Percentiles rank a stretch among this genome's conserved stretches.
phyloP scores from a whole-genome alignment of 2,113 vertebrate species.

The Ageneiosus marmoratus region DNA sequence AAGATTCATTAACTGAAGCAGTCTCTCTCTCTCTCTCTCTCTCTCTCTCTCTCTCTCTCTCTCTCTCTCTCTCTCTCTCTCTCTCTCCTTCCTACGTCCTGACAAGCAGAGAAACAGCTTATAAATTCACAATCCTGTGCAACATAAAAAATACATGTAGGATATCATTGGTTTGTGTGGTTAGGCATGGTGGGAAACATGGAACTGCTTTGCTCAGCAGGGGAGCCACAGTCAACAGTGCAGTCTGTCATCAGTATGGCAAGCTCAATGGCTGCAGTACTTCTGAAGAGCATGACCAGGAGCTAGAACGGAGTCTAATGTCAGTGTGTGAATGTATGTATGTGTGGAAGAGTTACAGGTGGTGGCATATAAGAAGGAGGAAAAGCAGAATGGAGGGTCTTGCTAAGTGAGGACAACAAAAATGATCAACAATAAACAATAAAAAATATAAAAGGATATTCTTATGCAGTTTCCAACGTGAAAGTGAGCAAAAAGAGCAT shows the following conservation, averaged over 20 bases:
- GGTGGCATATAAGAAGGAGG: neutral
- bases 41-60: neutral
- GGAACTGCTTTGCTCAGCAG: constrained; percentile 11
- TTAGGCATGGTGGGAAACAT: constrained; percentile 21
- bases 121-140: constrained; percentile 9
- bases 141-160: neutral
- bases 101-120: neutral
- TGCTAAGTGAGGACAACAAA: neutral
- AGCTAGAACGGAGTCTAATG: neutral
- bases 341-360: neutral
- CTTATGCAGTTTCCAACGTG: constrained; percentile 14
- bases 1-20: constrained; percentile 29
- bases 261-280: constrained; percentile 12
- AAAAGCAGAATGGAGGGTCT: constrained; percentile 6
- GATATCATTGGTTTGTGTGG: neutral
- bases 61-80: neutral
- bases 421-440: neutral
- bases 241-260: constrained; percentile 3
- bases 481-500: constrained; percentile 32
- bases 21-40: neutral
- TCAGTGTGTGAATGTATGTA: neutral
- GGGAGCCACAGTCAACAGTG: constrained; percentile 4
- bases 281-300: neutral
- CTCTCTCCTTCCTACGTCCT: neutral
- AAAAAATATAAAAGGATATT: constrained; percentile 25